Evolutionary conservation across 2,797 vertebrate genomes (phyloP).

Genomic region (Hydrocynus forskahlii): DNA sequence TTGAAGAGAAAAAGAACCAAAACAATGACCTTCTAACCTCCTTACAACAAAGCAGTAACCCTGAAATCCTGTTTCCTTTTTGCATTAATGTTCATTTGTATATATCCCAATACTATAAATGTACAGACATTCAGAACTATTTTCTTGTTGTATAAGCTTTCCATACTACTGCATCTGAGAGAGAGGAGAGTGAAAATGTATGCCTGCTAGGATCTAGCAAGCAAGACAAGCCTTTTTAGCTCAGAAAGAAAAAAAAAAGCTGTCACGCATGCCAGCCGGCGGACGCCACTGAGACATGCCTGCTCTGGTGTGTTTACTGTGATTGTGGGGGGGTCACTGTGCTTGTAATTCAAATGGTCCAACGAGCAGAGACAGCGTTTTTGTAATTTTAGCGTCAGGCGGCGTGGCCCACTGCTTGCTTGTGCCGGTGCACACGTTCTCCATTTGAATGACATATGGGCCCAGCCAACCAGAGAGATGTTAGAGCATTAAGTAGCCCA

Average conservation of each 20-base stretch:
- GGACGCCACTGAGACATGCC: background rate
- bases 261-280: background rate
- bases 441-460: conserved; percentile 90
- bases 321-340: conserved; percentile 60
- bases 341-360: conserved; percentile 83
- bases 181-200: background rate
- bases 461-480: conserved; percentile 87
- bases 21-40: no score
- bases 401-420: conserved; percentile 77
- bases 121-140: no score
- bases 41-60: no score
- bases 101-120: no score
- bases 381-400: conserved; percentile 82
- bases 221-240: background rate
- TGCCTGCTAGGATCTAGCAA: background rate
- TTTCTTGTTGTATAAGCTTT: no score
- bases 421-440: conserved; percentile 79
- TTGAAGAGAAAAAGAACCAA: no score
- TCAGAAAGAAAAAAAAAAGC: conserved; percentile 4
- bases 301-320: background rate
- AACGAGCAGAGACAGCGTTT: conserved; percentile 85
- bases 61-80: no score
- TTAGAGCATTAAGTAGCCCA: conserved; percentile 79
- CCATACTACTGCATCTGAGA: background rate
- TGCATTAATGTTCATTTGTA: no score